A percentile compares a stretch with the other conserved stretches of the same genome.
Evolutionary conservation across 2,888 invertebrate genomes (phyloP).

Genomic region (Drosophila stalkeri): DNA sequence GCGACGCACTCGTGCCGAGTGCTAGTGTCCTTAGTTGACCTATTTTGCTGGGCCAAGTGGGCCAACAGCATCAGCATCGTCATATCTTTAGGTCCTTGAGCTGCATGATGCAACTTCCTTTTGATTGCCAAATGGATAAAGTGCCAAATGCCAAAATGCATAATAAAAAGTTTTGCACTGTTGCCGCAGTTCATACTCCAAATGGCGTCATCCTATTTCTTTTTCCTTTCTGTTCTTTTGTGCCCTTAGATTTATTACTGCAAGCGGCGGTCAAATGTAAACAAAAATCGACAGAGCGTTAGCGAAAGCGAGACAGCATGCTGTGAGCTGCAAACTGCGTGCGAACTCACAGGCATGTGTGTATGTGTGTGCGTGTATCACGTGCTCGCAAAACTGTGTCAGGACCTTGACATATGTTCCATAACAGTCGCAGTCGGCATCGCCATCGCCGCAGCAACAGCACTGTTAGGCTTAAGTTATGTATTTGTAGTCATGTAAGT

Average conservation of each 20-base stretch:
- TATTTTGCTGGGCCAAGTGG: constrained; percentile 18
- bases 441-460: constrained; percentile 1
- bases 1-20: constrained; percentile 10
- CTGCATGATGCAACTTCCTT: constrained; percentile 28
- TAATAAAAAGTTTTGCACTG: constrained; percentile 14
- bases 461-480: constrained; percentile 56
- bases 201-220: constrained; percentile 21
- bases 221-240: constrained; percentile 9
- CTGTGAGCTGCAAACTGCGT: neutral
- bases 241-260: constrained; percentile 41
- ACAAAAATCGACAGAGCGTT: constrained; percentile 24
- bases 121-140: constrained; percentile 10
- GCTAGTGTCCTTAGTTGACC: constrained; percentile 28
- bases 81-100: constrained; percentile 8
- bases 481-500: constrained; percentile 43
- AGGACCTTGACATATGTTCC: constrained; percentile 66
- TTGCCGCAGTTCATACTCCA: constrained; percentile 39
- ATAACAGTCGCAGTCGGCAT: constrained; percentile 17
- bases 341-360: neutral
- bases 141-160: constrained; percentile 10
- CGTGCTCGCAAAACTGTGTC: constrained; percentile 60
- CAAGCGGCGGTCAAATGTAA: constrained; percentile 50
- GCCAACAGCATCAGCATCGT: neutral
- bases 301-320: neutral
- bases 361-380: constrained; percentile 5